These are phyloP conservation scores for Malurus splendens DNA, from an alignment of 2,797 vertebrate genomes.

Conservation along the genomic window DNA sequence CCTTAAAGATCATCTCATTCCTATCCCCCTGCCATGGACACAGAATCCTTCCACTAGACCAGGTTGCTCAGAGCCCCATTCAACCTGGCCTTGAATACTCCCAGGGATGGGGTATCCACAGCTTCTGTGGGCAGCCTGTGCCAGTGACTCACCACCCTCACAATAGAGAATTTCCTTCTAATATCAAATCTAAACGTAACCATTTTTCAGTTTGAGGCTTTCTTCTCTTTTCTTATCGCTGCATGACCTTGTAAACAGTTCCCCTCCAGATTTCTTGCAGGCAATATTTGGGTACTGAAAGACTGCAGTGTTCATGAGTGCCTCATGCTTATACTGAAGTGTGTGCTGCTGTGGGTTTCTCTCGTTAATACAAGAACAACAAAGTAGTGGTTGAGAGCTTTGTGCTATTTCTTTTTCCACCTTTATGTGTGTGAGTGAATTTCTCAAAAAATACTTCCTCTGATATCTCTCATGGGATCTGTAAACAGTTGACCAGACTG, in stretches of 20 bases:
- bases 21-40: background rate
- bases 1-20: background rate
- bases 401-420: background rate
- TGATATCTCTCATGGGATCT: background rate
- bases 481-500: background rate
- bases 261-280: background rate
- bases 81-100: background rate
- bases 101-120: background rate
- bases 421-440: background rate
- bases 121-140: background rate
- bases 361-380: background rate
- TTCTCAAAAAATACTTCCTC: background rate
- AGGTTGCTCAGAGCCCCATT: background rate
- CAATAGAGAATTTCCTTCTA: background rate
- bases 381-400: background rate
- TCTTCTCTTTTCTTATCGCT: background rate
- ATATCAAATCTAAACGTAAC: background rate
- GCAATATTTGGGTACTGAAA: background rate
- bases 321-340: background rate
- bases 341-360: background rate
- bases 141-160: background rate
- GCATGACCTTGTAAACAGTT: background rate
- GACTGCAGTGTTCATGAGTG: background rate
- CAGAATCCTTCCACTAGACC: background rate
- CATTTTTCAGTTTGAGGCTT: background rate